Evolutionary conservation across 2,888 invertebrate genomes (phyloP), one percentile per base, ranked within the genome.

Genomic region (Apodemia zela): DNA sequence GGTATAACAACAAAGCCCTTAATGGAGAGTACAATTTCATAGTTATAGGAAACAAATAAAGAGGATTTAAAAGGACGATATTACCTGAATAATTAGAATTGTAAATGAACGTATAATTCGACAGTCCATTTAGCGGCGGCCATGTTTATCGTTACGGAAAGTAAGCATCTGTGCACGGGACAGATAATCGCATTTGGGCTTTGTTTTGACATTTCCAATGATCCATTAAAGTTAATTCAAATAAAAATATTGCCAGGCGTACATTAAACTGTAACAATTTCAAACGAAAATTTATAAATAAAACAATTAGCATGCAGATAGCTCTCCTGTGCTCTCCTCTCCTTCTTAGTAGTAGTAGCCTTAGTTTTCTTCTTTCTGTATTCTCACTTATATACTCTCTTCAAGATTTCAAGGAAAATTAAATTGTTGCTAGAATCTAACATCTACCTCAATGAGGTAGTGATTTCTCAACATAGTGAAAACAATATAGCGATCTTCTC

Each of bases 141-240:
- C 65, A 54, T 64, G 65, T 68, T 68, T 66, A 68, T 68, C 67
- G 65, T 65, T 65, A 59, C 64, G 68, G 67, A 63, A 68, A 66
- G 63, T 61, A 60, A 67, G 64, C 65, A 68, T 64, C 65, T 68
- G 67, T 59, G 60, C 47, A 38, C 18, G 47, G 63, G 35, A 58
- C 61, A 63, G 63, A 47, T 61, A 61, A 38, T 64, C 63, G 63
- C 33, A 64, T 67, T 67, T 47, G 51, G 51, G 59, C 49, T 61
- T 54, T 54, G 54, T 54, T 54, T 54, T 54, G 25, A 51, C 51
- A 51, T 51, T 51, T 6, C 51, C 25, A 51, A 51, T 51, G 51
- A 51, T 51, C 51, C 51, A 25, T 51, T 21, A 21, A 51, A 51
- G 13, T 51, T 17, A 51, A 51, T 18, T 18, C 21, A 51, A 25